Evolutionary conservation across 2,113 vertebrate genomes (phyloP).

Genomic region (Uropsilus gracilis): DNA sequence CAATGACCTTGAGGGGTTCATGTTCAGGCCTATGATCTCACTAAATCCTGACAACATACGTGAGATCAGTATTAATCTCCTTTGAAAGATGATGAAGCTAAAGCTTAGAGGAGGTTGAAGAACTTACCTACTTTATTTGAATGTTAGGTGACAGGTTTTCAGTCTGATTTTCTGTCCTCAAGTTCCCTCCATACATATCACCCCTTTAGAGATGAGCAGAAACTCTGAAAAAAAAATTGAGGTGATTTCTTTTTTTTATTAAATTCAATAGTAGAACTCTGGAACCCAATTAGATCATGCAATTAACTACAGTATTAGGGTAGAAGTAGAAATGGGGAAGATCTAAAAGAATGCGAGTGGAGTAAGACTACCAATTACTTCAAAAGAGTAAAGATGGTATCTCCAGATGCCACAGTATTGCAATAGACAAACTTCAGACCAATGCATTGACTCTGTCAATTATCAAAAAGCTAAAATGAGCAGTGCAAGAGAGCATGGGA

Average conservation of each 20-base stretch:
- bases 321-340: not conserved
- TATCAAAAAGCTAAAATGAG: not conserved
- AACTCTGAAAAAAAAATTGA: not conserved
- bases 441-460: not conserved
- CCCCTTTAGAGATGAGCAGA: not conserved
- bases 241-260: not conserved
- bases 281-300: not conserved
- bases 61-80: not conserved
- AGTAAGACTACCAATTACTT: not conserved
- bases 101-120: not conserved
- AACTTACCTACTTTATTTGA: not conserved
- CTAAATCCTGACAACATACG: not conserved
- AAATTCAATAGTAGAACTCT: not conserved
- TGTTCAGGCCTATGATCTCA: not conserved
- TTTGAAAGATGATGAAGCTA: conserved; percentile 24
- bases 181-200: not conserved
- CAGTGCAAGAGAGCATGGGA: not conserved
- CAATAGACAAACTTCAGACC: not conserved
- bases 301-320: not conserved
- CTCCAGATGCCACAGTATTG: not conserved
- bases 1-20: not conserved
- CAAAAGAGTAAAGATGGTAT: not conserved
- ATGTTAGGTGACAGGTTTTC: not conserved
- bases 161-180: conserved; percentile 16
- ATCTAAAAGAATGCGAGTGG: not conserved